Evolutionary conservation across 2,888 invertebrate species (phyloP), one percentile per base, ranked within the genome.

Genomic region (Endomychus coccineus): DNA sequence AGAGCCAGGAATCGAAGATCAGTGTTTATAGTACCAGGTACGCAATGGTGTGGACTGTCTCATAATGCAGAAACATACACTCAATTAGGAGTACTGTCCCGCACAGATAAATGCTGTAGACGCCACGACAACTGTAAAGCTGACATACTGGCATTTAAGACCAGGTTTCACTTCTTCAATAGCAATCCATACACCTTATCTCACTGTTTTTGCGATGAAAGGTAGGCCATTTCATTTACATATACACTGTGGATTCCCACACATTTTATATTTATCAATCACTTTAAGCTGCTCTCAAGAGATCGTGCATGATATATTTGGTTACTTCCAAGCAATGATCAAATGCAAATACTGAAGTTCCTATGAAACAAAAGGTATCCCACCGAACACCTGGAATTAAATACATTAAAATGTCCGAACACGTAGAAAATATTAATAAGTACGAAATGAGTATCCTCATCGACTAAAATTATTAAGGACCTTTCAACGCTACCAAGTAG

Each of bases 131-230:
- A 74, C 55, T 86, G 85, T 34, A 63, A 70, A 54, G 71, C 74
- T 57, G 70, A 54, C 39, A 74, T 85, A 52, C 73, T 73, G 17
- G 74, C 75, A 27, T 75, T 82, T 59, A 67, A 70, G 45, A 68
- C 70, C 50, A 73, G 73, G 58, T 82, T 68, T 59, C 66, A 75
- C 53, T 67, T 75, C 54, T 76, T 78, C 71, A 85, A 86, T 71
- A 71, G 68, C 59, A 69, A 77, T 45, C 78, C 80, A 46, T 80
- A 77, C 66, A 83, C 83, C 19, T 68, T 84, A 46, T 81, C 81
- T 57, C 80, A 83, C 61, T 86, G 85, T 66, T 71, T 73, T 48
- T 86, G 85, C 62, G 85, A 86, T 66, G 72, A 75, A 68, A 82
- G 81, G 84, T 83, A 71, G 65, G 71, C 21, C n/a, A 7, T n/a